These are phyloP conservation scores for Henricia sp. DNA, from an alignment of 53 echinoderm and acorn worm genomes.

Conservation along the genomic window DNA sequence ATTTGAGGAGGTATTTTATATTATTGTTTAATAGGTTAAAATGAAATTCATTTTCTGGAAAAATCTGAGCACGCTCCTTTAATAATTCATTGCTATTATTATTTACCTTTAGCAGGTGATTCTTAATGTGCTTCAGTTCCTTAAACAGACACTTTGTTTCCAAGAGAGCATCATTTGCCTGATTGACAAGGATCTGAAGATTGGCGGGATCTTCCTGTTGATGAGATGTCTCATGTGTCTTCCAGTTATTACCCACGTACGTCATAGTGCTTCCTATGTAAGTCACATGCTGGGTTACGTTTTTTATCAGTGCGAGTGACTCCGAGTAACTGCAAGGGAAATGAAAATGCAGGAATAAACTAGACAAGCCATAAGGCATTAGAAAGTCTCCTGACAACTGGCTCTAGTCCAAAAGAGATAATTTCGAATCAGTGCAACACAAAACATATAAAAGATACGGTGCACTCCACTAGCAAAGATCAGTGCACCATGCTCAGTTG, in stretches of 20 bases:
- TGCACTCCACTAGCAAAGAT: background rate
- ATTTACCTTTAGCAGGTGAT: too few species aligned
- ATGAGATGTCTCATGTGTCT: constrained; percentile 60
- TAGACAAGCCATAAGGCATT: too few species aligned
- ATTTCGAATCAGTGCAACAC: too few species aligned
- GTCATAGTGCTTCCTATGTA: constrained; percentile 84
- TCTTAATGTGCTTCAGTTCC: too few species aligned
- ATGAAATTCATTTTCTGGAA: too few species aligned
- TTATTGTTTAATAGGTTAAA: too few species aligned
- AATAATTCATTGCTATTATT: too few species aligned
- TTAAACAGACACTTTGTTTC: constrained; percentile 60
- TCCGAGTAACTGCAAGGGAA: constrained; percentile 72
- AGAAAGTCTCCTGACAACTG: too few species aligned
- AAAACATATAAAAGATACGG: background rate
- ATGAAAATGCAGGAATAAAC: too few species aligned
- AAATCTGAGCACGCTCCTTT: too few species aligned
- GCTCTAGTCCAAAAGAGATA: too few species aligned
- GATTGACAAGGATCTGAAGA: constrained; percentile 63
- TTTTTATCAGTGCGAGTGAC: constrained; percentile 76
- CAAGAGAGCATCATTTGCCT: constrained; percentile 56
- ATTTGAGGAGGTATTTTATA: too few species aligned
- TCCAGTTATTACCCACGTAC: constrained; percentile 77
- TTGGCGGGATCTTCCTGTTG: constrained; percentile 59
- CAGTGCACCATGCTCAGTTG: background rate
- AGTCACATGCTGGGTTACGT: constrained; percentile 77